Evolutionary conservation across 1,140 invertebrate genomes (phyloP).

Genomic region (Brachionus koreanus): DNA sequence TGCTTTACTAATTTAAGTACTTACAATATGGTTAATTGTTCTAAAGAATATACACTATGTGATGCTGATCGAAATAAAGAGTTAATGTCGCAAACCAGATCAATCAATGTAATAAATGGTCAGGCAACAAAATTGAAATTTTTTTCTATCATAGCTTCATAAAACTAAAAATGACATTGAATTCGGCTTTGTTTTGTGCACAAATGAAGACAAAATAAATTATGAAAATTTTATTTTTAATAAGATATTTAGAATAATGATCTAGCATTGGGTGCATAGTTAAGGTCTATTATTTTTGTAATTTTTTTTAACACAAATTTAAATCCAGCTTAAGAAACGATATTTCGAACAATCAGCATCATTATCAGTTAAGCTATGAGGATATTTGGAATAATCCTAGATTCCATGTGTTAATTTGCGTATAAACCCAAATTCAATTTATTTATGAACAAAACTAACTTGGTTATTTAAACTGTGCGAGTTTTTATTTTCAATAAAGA

Average conservation of each 20-base stretch:
- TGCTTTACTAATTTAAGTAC: too few relatives aligned
- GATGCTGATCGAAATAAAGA: background rate
- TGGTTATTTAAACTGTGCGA: background rate
- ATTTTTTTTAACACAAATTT: background rate
- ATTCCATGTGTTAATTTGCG: background rate
- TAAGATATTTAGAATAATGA: background rate
- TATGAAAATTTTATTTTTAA: background rate
- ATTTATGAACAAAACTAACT: background rate
- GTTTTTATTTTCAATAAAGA: background rate
- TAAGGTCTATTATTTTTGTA: background rate
- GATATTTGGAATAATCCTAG: background rate
- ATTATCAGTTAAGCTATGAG: background rate
- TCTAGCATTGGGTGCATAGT: background rate
- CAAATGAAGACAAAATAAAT: conserved; percentile 3
- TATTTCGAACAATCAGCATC: background rate
- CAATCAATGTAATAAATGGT: background rate
- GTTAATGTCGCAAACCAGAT: background rate
- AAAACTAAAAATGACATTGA: background rate
- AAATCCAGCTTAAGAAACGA: background rate
- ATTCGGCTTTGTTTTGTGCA: background rate
- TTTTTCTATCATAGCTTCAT: background rate
- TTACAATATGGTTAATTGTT: too few relatives aligned
- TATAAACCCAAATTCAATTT: background rate
- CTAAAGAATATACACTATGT: background rate
- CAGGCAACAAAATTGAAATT: background rate